Conservation (phyloP, 2,113 vertebrate species). For the Meriones unguiculatus region DNA sequence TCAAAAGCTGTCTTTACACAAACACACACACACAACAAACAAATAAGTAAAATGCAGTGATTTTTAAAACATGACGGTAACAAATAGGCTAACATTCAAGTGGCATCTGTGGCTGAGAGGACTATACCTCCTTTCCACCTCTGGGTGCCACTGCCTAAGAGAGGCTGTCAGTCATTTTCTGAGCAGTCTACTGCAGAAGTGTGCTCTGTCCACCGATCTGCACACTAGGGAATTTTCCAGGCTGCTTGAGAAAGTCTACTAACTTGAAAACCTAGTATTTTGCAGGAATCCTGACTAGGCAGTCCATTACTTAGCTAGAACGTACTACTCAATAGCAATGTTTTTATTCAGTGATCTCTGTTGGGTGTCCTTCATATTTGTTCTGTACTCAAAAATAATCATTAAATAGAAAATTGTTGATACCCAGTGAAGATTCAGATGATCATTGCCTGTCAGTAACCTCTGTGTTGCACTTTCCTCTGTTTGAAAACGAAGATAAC, state of each 20-base stretch:
- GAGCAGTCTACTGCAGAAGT: neutral
- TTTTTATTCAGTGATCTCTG: neutral
- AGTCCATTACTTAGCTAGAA: neutral
- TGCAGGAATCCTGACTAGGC: neutral
- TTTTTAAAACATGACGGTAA: neutral
- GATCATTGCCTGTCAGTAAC: neutral
- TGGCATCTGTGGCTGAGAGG: neutral
- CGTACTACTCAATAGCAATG: neutral
- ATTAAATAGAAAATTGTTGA: neutral
- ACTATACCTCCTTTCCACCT: neutral
- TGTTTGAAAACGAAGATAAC: conserved; percentile 7
- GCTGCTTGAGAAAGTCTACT: neutral
- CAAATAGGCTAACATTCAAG: neutral
- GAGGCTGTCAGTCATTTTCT: neutral
- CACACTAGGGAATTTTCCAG: neutral
- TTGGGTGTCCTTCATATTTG: neutral
- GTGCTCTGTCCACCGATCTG: neutral
- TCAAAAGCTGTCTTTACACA: neutral
- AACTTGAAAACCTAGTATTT: neutral
- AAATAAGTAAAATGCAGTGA: neutral
- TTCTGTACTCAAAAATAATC: neutral
- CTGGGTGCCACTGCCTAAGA: fast-evolving
- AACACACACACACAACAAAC: neutral
- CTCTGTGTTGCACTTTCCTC: neutral
- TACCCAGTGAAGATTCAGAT: neutral